These are phyloP conservation scores for Cephalopachus bancanus DNA, from an alignment of 2,797 vertebrate species.

Conservation along the genomic window DNA sequence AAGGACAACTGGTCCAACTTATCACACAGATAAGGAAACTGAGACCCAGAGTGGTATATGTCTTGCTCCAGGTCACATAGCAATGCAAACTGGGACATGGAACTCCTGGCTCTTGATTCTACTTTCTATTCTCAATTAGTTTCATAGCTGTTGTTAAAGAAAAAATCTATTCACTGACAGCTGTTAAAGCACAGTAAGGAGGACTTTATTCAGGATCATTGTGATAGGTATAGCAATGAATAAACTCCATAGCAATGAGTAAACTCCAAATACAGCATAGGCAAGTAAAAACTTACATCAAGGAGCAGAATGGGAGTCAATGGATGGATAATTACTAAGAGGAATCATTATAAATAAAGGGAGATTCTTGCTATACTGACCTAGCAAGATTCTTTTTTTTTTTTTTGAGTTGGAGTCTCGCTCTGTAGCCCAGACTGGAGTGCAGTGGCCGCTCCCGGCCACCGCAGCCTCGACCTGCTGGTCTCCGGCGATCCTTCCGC, in stretches of 20 bases:
- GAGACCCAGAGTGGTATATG: background rate
- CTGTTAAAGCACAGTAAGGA: background rate
- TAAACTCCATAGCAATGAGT: no score
- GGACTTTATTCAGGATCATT: background rate
- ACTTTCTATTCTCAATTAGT: background rate
- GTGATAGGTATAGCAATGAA: background rate
- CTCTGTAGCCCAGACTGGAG: no score
- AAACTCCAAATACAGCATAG: background rate
- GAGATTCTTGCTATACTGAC: background rate
- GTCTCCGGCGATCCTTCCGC: no score
- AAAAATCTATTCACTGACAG: background rate
- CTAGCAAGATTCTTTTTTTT: background rate
- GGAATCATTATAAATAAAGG: background rate
- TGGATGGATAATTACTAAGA: background rate
- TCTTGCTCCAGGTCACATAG: background rate
- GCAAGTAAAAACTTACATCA: background rate
- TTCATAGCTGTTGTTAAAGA: background rate
- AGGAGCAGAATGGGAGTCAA: background rate
- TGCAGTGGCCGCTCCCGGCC: no score
- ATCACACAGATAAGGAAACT: background rate
- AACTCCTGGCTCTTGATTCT: background rate
- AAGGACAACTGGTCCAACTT: background rate
- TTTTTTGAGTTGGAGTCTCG: no score
- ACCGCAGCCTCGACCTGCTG: no score
- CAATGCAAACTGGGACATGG: background rate